Percentiles rank a stretch among this genome's conserved stretches.
phyloP scores from a whole-genome alignment of 2,888 invertebrate species.

The Arrhopalites spinosus region DNA sequence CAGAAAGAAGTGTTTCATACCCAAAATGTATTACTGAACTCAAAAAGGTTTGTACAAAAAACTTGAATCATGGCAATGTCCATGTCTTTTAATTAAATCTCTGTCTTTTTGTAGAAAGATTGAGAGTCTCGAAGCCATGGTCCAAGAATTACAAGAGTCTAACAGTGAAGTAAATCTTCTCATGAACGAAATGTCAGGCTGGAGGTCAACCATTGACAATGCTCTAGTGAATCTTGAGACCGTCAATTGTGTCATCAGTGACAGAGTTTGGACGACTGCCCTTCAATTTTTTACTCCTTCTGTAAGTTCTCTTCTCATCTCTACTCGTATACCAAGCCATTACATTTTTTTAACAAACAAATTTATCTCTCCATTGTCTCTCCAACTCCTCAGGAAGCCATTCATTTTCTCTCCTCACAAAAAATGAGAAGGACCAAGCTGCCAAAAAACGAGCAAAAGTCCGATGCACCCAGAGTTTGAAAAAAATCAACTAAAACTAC shows the following conservation, averaged over 20 bases:
- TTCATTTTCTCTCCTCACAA: background rate
- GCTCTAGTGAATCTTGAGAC: constrained; percentile 13
- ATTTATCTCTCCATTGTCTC: no score
- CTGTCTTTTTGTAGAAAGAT: background rate
- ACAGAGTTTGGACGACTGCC: constrained; percentile 11
- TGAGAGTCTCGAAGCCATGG: background rate
- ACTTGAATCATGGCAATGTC: no score
- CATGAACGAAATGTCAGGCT: background rate
- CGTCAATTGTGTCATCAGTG: background rate
- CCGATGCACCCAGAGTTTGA: background rate
- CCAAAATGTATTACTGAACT: background rate
- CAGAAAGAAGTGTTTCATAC: constrained; percentile 9
- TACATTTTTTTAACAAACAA: no score
- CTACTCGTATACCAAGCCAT: no score
- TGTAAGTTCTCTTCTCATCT: background rate
- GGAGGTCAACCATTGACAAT: constrained; percentile 11
- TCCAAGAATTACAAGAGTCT: background rate
- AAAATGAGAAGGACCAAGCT: background rate
- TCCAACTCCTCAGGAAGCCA: no score
- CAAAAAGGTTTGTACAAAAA: constrained; percentile 3
- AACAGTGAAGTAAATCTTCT: constrained; percentile 5
- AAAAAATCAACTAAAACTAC: no score
- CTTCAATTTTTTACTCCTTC: constrained; percentile 14
- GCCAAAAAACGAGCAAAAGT: background rate
- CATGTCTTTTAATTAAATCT: background rate